Evolutionary conservation across 2,888 invertebrate genomes (phyloP), one percentile per base, ranked within the genome.

Genomic region (Ariolimax columbianus): DNA sequence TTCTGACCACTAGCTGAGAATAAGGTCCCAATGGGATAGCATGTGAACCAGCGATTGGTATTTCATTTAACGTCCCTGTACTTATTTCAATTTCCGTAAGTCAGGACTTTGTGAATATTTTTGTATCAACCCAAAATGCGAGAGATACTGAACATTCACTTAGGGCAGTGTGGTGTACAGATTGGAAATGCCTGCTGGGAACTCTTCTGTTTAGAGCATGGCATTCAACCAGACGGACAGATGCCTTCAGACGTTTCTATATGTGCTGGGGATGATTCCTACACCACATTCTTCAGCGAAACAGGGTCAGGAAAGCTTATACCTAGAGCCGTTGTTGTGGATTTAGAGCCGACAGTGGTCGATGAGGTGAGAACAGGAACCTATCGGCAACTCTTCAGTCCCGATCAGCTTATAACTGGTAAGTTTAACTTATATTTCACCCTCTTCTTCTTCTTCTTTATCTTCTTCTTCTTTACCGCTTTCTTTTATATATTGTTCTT

Each of bases 361-460:
- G 73, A 73, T 73, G 73, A 73, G n/a, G 73, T 73, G n/a, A 43
- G 73, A 47, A 73, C 73, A 30, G 73, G 73, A 17, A 73, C 73
- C 6, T 73, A 73, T 30, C 26, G 73, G 30, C 73, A 73, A 23
- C n/a, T 73, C 9, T 73, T 73, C 17, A 43, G 47, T 9, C 73
- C 73, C 0, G 73, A 73, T n/a, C 73, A 73, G 43, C 73, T 73
- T 6, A 73, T 73, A n/a, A 47, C 73, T 3, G 73, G 73, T 73
- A 19, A 73, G 73, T 40, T 23, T 17, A 9, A 23, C 26, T 11
- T 38, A n/a, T n/a, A n/a, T n/a, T 51, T 51, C 51, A 14, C 19
- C 51, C 19, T 51, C 51, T 51, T 51, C 51, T 51, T 51, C 51
- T 51, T 19, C 51, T 51, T 51, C 51, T 51, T 19, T 19, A 14